These are phyloP conservation scores for Notarius quadriscutis DNA, from an alignment of 2,113 vertebrate genomes.

Conservation along the genomic window DNA sequence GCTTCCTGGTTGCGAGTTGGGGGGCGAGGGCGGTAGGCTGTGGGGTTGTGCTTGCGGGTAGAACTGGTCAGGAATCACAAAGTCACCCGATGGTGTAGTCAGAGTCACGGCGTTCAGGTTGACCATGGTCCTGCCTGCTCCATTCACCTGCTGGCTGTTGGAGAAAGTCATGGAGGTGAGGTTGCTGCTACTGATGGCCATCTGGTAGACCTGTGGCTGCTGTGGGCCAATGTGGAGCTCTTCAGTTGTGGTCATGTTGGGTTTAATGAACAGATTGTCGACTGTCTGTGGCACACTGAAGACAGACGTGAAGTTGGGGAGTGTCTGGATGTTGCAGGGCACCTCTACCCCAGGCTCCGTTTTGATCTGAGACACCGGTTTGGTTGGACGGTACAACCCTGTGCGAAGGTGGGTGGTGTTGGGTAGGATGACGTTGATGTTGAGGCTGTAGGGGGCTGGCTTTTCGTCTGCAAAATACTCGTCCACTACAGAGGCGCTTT, in stretches of 20 bases:
- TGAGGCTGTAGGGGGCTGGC: conserved; percentile 82
- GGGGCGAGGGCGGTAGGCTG: conserved; percentile 85
- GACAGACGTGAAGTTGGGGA: conserved; percentile 90
- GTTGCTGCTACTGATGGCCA: conserved; percentile 73
- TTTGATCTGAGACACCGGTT: conserved; percentile 79
- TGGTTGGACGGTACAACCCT: conserved; percentile 79
- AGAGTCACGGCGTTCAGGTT: conserved; percentile 72
- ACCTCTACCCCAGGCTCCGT: conserved; percentile 78
- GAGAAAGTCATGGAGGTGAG: conserved; percentile 72
- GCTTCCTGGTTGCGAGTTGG: conserved; percentile 89
- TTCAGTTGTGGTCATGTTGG: conserved; percentile 68
- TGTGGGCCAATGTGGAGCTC: conserved; percentile 76
- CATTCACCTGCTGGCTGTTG: conserved; percentile 60
- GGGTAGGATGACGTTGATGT: conserved; percentile 89
- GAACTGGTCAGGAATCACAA: conserved; percentile 71
- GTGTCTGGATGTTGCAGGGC: conserved; percentile 74
- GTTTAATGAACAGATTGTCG: conserved; percentile 86
- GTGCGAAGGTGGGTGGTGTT: conserved; percentile 85
- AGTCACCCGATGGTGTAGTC: conserved; percentile 64
- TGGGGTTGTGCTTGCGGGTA: conserved; percentile 70
- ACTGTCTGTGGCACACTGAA: conserved; percentile 84
- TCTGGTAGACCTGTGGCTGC: conserved; percentile 80
- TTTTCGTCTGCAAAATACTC: conserved; percentile 88
- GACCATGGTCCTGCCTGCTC: conserved; percentile 74
- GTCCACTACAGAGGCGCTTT: conserved; percentile 86